Base-by-base conservation (phyloP, 1,140 invertebrate species). In the Marisa cornuarietis region DNA sequence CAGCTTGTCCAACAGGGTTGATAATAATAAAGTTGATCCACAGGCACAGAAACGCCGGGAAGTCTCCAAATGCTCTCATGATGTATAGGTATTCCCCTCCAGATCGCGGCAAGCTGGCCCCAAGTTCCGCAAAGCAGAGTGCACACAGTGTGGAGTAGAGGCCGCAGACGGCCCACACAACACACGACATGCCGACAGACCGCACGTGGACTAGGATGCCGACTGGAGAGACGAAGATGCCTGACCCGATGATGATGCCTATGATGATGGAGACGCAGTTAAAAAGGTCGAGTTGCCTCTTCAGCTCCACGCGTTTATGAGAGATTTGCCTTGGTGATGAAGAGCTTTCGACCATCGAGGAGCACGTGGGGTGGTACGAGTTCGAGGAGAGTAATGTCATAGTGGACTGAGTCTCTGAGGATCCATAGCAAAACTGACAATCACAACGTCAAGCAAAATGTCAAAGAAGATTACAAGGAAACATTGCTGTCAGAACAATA, bases 61-160 rank as follows among this genome's bases (percentile, higher is more conserved):
- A 85, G 79, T 87, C 87, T 7, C 42, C 98, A 96, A 92, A 98
- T 0, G 96, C 96, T 87, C 96, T 94, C 77, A 94, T 94, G 65
- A 99, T 97, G 88, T 99, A 99, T 0, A 96, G 96, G 90, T 99
- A 99, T 92, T 99, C 98, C 7, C 98, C 98, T 9, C 98, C 98
- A 26, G 96, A 98, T 90, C 97, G 96, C 5, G 96, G 95, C 81
- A 99, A 97, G 58, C 94, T 93, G 90, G 96, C 93, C 93, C 98
- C 98, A 76, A 99, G 92, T 93, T 99, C 98, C 0, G 98, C 97
- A 90, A 99, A 99, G 89, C 97, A 99, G 1, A 99, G 92, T 9
- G 89, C 88, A 80, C 95, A 95, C 84, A 97, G 90, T 80, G 96
- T 92, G 4, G 96, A 96, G 71, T 97, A 93, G 5, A 95, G 80